phyloP scores from a whole-genome alignment of 2,113 vertebrate genomes.

The Speoplatyrhinus poulsoni region DNA sequence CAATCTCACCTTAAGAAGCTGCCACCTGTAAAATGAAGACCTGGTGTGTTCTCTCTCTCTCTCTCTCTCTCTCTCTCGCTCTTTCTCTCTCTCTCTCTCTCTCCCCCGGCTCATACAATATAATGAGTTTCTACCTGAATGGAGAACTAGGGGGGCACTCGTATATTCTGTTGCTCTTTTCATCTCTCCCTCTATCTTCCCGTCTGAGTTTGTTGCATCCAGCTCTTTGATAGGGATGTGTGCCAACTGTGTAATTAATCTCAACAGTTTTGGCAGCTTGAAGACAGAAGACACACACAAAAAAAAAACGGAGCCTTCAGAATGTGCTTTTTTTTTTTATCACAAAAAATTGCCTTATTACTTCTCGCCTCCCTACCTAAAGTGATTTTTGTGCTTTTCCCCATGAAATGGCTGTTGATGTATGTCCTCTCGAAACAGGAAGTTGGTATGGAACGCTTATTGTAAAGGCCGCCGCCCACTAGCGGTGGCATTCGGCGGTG shows the following conservation, averaged over 20 bases:
- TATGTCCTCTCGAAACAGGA: too few species aligned
- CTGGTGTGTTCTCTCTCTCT: neutral
- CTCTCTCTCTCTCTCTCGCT: neutral
- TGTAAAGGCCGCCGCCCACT: too few species aligned
- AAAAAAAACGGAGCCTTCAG: neutral
- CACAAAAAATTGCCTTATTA: neutral
- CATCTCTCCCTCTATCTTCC: conserved; percentile 20
- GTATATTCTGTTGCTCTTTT: conserved; percentile 39
- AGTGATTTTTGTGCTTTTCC: too few species aligned
- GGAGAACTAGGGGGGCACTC: conserved; percentile 21
- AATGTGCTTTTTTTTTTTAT: neutral
- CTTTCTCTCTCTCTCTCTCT: conserved; percentile 11
- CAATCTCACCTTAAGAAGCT: too few species aligned
- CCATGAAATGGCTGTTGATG: too few species aligned
- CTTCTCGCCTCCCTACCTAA: neutral
- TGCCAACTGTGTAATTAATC: conserved; percentile 44
- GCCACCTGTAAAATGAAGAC: too few species aligned
- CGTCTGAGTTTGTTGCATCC: conserved; percentile 37
- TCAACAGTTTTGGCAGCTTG: conserved; percentile 27
- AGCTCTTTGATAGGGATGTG: conserved; percentile 50
- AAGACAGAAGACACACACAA: neutral
- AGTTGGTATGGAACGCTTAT: too few species aligned
- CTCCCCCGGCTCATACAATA: conserved; percentile 8
- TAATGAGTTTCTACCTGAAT: conserved; percentile 42
- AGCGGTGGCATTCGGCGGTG: too few species aligned